Evolutionary conservation across 2,113 vertebrate genomes (phyloP).

Genomic region (Myrmophylax atrothorax): DNA sequence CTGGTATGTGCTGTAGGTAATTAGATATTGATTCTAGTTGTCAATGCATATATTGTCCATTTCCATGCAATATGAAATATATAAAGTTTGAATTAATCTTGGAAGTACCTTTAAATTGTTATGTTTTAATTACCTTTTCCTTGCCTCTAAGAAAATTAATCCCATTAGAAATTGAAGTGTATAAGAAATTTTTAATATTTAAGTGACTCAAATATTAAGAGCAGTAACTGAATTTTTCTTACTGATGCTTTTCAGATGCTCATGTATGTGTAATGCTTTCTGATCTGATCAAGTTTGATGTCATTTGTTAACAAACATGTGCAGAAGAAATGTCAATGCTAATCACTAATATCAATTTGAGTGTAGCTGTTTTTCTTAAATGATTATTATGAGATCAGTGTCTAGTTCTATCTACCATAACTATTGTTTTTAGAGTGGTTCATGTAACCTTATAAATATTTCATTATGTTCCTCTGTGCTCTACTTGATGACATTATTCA

Average conservation of each 20-base stretch:
- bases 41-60: conserved; percentile 76
- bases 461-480: not conserved
- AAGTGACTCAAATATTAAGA: not conserved
- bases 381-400: not conserved
- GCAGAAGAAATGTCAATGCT: not conserved
- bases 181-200: not conserved
- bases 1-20: conserved; percentile 78
- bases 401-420: not conserved
- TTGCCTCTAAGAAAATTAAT: not conserved
- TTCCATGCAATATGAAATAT: conserved; percentile 53
- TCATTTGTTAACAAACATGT: not conserved
- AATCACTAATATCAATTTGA: not conserved
- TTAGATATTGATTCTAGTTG: conserved; percentile 86
- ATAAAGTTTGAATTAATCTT: conserved; percentile 74
- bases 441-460: not conserved
- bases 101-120: conserved; percentile 60
- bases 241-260: not conserved
- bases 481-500: not conserved
- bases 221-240: not conserved
- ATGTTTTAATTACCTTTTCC: conserved; percentile 31
- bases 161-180: not conserved
- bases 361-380: not conserved
- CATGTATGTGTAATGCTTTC: not conserved
- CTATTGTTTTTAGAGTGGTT: not conserved
- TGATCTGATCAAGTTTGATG: not conserved